Conservation (phyloP, 2,888 invertebrate genomes). For the Toxonevra muliebris region DNA sequence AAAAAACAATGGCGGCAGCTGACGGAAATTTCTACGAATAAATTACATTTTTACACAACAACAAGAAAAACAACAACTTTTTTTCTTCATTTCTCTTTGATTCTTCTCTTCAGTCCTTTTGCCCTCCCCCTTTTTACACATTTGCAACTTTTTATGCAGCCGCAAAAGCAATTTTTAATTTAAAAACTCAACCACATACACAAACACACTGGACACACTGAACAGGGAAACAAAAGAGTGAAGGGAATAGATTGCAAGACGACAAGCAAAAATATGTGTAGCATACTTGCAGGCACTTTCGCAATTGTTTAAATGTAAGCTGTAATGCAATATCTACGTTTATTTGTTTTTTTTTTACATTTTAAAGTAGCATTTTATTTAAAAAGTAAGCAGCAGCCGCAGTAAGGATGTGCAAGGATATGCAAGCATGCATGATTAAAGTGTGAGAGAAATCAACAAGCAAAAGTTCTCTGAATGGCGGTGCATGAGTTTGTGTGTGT, state of each 20-base stretch:
- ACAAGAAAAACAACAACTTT: not conserved
- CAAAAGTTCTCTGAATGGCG: not conserved
- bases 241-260: not conserved
- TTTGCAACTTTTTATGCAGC: conserved; percentile 12
- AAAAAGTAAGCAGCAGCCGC: too few species aligned
- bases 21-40: conserved; percentile 40
- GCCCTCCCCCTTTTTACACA: not conserved
- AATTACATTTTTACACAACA: conserved; percentile 36
- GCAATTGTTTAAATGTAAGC: not conserved
- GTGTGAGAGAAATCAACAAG: too few species aligned
- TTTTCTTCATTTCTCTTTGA: not conserved
- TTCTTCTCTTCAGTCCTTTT: not conserved
- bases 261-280: not conserved
- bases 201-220: not conserved
- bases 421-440: too few species aligned
- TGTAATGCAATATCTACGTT: too few species aligned
- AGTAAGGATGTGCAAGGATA: too few species aligned
- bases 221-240: not conserved
- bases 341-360: too few species aligned
- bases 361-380: too few species aligned
- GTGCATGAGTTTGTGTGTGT: not conserved
- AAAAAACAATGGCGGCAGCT: conserved; percentile 33
- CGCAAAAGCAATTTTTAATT: conserved; percentile 5
- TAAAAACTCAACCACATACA: conserved; percentile 9
- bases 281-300: not conserved